Evolutionary conservation across 2,113 vertebrate species (phyloP).

Genomic region (Ceyx margarethae): DNA sequence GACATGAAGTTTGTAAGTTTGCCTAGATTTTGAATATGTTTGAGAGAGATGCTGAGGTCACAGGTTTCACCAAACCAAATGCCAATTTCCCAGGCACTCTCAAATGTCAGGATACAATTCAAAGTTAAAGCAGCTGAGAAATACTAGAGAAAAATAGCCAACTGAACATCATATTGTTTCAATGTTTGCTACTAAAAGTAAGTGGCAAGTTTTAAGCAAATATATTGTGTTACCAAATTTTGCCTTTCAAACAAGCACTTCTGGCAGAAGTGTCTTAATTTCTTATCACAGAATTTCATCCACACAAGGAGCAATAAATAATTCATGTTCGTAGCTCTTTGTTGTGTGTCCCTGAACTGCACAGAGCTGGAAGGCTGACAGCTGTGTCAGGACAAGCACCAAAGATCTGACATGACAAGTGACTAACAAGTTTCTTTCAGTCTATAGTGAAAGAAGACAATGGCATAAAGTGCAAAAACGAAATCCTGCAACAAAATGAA

Average conservation of each 20-base stretch:
- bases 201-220: constrained; percentile 52
- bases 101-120: not conserved
- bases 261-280: constrained; percentile 83
- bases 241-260: constrained; percentile 70
- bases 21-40: not conserved
- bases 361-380: constrained; percentile 80
- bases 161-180: not conserved
- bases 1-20: not conserved
- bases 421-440: constrained; percentile 86
- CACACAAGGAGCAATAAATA: constrained; percentile 81
- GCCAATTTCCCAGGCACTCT: not conserved
- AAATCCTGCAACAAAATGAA: constrained; percentile 75
- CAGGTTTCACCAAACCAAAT: not conserved
- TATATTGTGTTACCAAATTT: constrained; percentile 61
- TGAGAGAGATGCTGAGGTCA: not conserved
- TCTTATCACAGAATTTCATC: constrained; percentile 83
- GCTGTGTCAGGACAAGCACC: constrained; percentile 84
- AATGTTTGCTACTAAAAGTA: constrained; percentile 30
- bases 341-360: constrained; percentile 82
- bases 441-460: constrained; percentile 75
- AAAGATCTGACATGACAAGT: constrained; percentile 85
- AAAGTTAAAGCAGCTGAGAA: constrained; percentile 14
- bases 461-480: constrained; percentile 73
- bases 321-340: constrained; percentile 82
- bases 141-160: not conserved